Conservation (phyloP, 2,113 vertebrate genomes). For the Ardeotis arabs region DNA sequence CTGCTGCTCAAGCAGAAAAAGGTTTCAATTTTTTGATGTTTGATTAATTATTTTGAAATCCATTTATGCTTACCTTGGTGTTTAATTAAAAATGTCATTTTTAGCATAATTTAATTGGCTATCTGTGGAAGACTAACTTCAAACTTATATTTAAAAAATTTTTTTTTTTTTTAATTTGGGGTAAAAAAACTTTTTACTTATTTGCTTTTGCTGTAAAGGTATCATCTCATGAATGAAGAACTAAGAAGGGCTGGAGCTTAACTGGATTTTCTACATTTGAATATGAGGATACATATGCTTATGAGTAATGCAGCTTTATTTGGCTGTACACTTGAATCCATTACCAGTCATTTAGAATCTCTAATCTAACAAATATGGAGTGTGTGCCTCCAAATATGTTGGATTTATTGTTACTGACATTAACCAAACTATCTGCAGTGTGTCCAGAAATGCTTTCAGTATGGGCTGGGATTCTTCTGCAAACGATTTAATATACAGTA, state of each 20-base stretch:
- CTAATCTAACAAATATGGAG: conserved; percentile 73
- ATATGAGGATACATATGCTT: conserved; percentile 72
- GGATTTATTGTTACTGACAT: conserved; percentile 65
- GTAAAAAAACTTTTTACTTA: conserved; percentile 84
- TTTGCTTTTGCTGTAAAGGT: conserved; percentile 76
- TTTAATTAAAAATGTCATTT: conserved; percentile 99
- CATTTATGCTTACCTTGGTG: conserved; percentile 96
- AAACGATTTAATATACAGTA: conserved; percentile 40
- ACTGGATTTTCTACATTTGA: conserved; percentile 77
- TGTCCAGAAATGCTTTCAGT: conserved; percentile 50
- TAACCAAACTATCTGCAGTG: conserved; percentile 58
- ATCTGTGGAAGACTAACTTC: conserved; percentile 89
- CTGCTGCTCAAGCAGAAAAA: conserved; percentile 91
- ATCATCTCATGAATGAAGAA: conserved; percentile 79
- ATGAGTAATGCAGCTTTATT: conserved; percentile 73
- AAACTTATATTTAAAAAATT: conserved; percentile 80
- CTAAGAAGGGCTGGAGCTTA: conserved; percentile 60
- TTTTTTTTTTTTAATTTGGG: conserved; percentile 66
- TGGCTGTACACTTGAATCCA: conserved; percentile 69
- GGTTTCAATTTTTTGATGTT: conserved; percentile 89
- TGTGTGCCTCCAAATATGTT: conserved; percentile 57
- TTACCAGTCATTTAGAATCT: conserved; percentile 64
- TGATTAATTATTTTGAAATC: conserved; percentile 98
- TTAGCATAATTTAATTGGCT: conserved; percentile 96
- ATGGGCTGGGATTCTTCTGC: neutral